Evolutionary conservation across 2,888 invertebrate species (phyloP), one percentile per base, ranked within the genome.

Genomic region (Brachypterus glaber): DNA sequence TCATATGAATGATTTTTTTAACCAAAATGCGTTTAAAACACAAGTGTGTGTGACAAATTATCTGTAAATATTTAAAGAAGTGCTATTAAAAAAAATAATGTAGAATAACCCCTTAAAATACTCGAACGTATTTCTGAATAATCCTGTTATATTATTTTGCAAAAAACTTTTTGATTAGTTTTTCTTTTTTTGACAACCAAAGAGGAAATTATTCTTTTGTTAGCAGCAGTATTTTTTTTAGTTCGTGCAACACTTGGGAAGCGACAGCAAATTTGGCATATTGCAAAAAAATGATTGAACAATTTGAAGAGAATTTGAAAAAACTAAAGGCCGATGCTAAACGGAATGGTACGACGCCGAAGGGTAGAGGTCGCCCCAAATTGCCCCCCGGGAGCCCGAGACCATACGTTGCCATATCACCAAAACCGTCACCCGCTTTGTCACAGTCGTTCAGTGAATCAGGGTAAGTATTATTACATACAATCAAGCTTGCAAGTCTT

Each of bases 191-290:
- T 3, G 7, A 21, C 21, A 21, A 21, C 5, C 21, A 21, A 5
- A 21, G 21, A 21, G 9, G 9, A 36, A 25, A 24, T 42, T 29
- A 27, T 27, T 35, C 4, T 16, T 14, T 35, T 29, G n/a, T n/a
- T n/a, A n/a, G n/a, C n/a, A n/a, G n/a, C n/a, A n/a, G n/a, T n/a
- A n/a, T n/a, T 35, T 35, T 39, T 54, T 41, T 17, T 46, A 82
- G 82, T 55, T 81, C 84, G 43, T 77, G 82, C 50, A 87, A 86
- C 58, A 86, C 87, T 3, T 89, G 88, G 88, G 88, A 89, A 60
- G 83, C 86, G 1, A 74, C 79, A 16, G 75, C 79, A 37, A 80
- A 84, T 58, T 74, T 88, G 57, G 77, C 79, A 41, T 77, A 80
- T 1, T 88, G 87, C 55, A 82, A 82, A 55, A 76, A 77, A 53